Evolutionary conservation across 1,140 invertebrate genomes (phyloP), one percentile per base, ranked within the genome.

Genomic region (Saccostrea echinata): DNA sequence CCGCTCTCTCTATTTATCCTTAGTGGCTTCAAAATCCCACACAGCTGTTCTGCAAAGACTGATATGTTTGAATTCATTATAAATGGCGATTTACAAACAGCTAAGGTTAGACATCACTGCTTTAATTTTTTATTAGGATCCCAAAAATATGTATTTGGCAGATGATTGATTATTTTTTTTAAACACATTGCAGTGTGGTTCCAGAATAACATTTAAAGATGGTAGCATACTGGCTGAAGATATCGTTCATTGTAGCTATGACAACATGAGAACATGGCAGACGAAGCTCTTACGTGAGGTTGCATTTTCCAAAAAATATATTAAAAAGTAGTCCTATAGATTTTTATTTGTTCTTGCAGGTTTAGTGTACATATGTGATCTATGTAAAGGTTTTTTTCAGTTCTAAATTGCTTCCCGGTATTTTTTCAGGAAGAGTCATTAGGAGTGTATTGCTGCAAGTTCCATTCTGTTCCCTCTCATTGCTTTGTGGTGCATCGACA

Each of bases 211-310:
- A 12, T 76, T 76, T 16, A 76, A 76, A 30, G 24, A 1, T 76
- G 27, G 68, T 3, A 11, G 11, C 27, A 16, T 76, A 16, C 13
- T 27, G 11, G 27, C 27, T 12, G 30, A 33, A 30, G 68, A 76
- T 33, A 30, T 76, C 27, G 30, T 76, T 4, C 68, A 76, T 24
- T 76, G 24, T 33, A 76, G 68, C 27, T 30, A 18, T 76, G 30
- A 76, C 27, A 76, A 30, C 68, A 76, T 76, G 68, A 33, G 27
- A 3, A 16, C 68, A 76, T 76, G 68, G 68, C 68, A 76, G 27
- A 76, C 13, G 68, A 76, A 76, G 30, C 27, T 76, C 16, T 16
- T 76, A 18, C 68, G 68, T 76, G 68, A 76, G 68, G 68, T 76
- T 43, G 27, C 33, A 30, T 76, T 16, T 30, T 33, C 3, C 4